phyloP scores from a whole-genome alignment of 2,113 vertebrate genomes.

The Cichladusa arquata region DNA sequence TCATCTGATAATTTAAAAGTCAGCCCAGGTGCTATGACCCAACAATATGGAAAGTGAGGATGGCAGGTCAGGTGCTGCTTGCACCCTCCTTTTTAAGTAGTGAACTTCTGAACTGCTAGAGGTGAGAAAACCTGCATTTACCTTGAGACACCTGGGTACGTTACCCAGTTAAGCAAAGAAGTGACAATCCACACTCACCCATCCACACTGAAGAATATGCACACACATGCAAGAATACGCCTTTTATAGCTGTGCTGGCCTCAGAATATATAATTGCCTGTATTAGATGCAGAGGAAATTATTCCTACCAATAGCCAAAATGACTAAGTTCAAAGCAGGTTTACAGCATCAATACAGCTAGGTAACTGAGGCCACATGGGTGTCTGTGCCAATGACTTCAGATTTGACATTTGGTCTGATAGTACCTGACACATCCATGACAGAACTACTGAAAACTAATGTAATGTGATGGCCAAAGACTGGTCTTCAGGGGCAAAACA shows the following conservation, averaged over 20 bases:
- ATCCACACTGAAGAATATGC: background rate
- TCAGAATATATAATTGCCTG: background rate
- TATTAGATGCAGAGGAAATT: background rate
- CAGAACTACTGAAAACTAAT: background rate
- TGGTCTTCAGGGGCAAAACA: background rate
- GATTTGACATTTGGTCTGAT: background rate
- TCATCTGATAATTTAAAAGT: background rate
- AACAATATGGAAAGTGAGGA: background rate
- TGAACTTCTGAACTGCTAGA: background rate
- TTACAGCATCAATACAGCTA: background rate
- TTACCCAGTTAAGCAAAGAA: background rate
- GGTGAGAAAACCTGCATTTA: background rate
- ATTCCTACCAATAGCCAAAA: background rate
- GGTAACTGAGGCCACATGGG: background rate
- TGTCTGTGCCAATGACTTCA: background rate
- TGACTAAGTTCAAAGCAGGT: background rate
- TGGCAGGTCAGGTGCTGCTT: background rate
- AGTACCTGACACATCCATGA: background rate
- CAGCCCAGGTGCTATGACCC: background rate
- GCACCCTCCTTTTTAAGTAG: background rate
- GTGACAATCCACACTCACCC: background rate
- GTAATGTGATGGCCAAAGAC: background rate
- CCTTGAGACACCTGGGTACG: background rate
- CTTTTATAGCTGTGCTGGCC: background rate
- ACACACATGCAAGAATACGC: background rate